A percentile compares a stretch with the other conserved stretches of the same genome.
Conservation (phyloP, 2,888 invertebrate genomes). For the Tenthredo mesomela region DNA sequence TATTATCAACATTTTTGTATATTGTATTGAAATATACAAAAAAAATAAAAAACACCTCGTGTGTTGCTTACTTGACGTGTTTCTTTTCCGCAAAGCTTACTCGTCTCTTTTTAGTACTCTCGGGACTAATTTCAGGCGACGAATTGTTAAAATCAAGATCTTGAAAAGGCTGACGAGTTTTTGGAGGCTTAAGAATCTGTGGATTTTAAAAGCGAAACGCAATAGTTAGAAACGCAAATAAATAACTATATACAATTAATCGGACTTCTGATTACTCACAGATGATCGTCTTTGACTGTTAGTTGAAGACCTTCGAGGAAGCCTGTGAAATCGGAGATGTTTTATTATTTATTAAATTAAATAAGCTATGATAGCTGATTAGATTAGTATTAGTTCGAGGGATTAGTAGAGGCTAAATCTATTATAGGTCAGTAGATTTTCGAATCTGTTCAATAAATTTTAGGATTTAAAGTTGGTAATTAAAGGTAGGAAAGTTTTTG, state of each 20-base stretch:
- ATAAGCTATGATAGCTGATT: neutral
- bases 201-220: neutral
- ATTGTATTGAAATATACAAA: slow-evolving; percentile 31
- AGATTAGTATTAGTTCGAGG: neutral
- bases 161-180: slow-evolving; percentile 66
- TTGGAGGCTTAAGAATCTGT: slow-evolving; percentile 71
- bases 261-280: slow-evolving; percentile 59
- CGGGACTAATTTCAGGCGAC: slow-evolving; percentile 64
- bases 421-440: neutral
- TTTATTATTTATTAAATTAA: too few relatives aligned
- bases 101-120: slow-evolving; percentile 67
- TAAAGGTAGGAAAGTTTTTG: too few relatives aligned
- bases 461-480: neutral
- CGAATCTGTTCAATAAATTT: neutral
- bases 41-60: too few relatives aligned
- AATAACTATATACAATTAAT: neutral
- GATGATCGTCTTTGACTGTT: slow-evolving; percentile 64
- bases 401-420: neutral
- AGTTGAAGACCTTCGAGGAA: neutral
- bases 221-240: neutral
- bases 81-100: slow-evolving; percentile 74
- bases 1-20: neutral
- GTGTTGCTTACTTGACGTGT: slow-evolving; percentile 71
- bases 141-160: slow-evolving; percentile 63
- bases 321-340: slow-evolving; percentile 18